A percentile compares a stretch with the other conserved stretches of the same genome.
phyloP scores from a whole-genome alignment of 2,113 vertebrate species.

The Dromiciops gliroides region DNA sequence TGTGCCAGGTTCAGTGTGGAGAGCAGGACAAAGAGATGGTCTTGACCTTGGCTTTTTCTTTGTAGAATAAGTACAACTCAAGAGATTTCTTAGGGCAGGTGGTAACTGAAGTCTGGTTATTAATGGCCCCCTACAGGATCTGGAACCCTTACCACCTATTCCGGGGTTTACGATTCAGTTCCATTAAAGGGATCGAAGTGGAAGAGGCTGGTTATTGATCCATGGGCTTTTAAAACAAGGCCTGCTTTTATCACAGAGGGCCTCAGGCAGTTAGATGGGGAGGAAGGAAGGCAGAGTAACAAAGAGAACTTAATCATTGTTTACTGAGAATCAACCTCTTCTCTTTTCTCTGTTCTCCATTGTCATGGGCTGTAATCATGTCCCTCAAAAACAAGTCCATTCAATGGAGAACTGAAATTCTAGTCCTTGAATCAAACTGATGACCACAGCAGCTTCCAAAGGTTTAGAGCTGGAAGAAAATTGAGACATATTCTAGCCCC shows the following conservation, averaged over 20 bases:
- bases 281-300: neutral
- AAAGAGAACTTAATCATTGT: neutral
- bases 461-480: neutral
- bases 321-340: conserved; percentile 16
- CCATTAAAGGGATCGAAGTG: neutral
- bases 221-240: neutral
- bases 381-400: neutral
- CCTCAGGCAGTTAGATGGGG: neutral
- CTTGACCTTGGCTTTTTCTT: neutral
- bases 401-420: neutral
- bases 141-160: neutral
- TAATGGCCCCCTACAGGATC: neutral
- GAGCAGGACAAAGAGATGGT: neutral
- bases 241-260: neutral
- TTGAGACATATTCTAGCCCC: neutral
- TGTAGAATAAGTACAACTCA: conserved; percentile 13
- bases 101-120: neutral
- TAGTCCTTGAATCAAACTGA: neutral
- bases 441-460: neutral
- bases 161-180: neutral
- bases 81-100: conserved; percentile 11
- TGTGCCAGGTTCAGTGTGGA: neutral
- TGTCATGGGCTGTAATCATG: neutral
- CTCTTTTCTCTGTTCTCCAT: conserved; percentile 8
- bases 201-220: neutral